Evolutionary conservation across 2,113 vertebrate species (phyloP), one percentile per base, ranked within the genome.

Genomic region (Halcyon malimbica): DNA sequence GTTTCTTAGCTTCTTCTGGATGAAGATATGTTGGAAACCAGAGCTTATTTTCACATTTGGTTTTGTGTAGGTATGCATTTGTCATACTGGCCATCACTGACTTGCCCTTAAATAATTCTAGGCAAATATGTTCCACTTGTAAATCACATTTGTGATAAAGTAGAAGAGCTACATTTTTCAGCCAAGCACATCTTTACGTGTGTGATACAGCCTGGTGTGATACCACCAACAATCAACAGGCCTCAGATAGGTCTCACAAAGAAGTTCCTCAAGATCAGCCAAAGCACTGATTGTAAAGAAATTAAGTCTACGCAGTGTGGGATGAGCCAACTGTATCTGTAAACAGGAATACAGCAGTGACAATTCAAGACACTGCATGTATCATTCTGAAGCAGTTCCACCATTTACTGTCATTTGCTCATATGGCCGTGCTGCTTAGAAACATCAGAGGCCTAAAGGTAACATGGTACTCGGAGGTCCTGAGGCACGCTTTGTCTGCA

Each of bases 401-500:
- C 9, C 7, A 15, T 33, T 35, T 57, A 37, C n/a, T 35, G 2
- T 9, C 3, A 28, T 63, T 75, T 78, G 2, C 13, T 63, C 12
- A 5, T 16, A 13, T 5, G 14, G 9, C 14, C 25, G 73, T 13
- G 3, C 25, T 29, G 18, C 39, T 46, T 17, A 74, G 44, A 70
- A 83, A 77, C 17, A 15, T 20, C 51, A 75, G 62, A 50, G 70
- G 4, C 21, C 10, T 50, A n/a, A 78, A 89, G 56, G 7, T 8
- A n/a, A 12, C 5, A 37, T 2, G 11, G 11, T 12, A 20, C 21
- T 6, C 42, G 10, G 10, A 12, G 18, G 24, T 57, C 31, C 23
- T 0, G 0, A 77, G 26, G n/a, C 2, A 3, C 4, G 9, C 29
- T 85, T 24, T 71, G 12, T 6, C 57, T 70, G 31, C 37, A 63